A percentile compares a stretch with the other conserved stretches of the same genome.
These are phyloP conservation scores for Philereme vetulata DNA, from an alignment of 2,888 invertebrate species.

Conservation along the genomic window DNA sequence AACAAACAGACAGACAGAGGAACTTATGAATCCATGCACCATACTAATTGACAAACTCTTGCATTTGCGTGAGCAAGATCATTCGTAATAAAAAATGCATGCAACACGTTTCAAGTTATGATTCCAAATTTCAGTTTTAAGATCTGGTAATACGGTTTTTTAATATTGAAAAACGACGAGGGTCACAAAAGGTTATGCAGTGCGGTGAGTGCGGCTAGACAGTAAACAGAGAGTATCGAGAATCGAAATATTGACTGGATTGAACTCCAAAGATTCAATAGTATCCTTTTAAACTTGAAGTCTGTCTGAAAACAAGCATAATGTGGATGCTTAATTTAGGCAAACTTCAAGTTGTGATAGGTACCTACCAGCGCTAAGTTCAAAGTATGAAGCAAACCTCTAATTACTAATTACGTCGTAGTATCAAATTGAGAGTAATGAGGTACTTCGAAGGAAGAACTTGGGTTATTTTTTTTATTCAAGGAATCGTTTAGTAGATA, in stretches of 20 bases:
- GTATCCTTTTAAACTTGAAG: constrained; percentile 3
- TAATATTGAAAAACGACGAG: neutral
- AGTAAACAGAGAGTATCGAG: constrained; percentile 1
- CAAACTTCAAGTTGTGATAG: too few species aligned
- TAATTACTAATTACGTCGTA: too few species aligned
- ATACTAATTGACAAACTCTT: too few species aligned
- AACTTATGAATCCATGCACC: too few species aligned
- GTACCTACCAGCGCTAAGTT: too few species aligned
- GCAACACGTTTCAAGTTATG: neutral
- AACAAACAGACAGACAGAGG: too few species aligned
- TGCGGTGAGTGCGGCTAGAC: constrained; percentile 7
- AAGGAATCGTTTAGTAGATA: too few species aligned
- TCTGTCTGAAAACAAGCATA: neutral
- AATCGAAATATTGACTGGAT: neutral
- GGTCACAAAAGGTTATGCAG: constrained; percentile 2
- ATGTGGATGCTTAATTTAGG: too few species aligned
- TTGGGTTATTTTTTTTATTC: too few species aligned
- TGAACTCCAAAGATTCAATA: constrained; percentile 13
- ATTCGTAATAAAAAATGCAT: neutral
- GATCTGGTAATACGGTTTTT: neutral
- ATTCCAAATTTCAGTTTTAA: neutral
- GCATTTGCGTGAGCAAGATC: neutral
- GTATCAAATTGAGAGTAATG: too few species aligned
- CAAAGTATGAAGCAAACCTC: too few species aligned
- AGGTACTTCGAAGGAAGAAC: too few species aligned